Conservation (phyloP, 2,113 vertebrate genomes). For the Pachypanchax playfairii region DNA sequence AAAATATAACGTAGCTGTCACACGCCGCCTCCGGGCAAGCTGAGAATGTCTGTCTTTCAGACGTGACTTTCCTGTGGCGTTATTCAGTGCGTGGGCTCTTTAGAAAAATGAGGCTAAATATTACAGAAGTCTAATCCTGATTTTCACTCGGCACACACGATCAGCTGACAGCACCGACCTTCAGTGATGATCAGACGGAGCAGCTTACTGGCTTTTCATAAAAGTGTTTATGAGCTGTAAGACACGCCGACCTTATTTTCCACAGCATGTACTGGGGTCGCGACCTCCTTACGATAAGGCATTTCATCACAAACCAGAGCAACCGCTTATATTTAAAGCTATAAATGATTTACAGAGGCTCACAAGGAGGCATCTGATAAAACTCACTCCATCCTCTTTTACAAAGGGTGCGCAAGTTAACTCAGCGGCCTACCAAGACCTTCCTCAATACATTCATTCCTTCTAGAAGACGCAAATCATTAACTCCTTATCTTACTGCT, state of each 20-base stretch:
- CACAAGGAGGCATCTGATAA: conserved; percentile 49
- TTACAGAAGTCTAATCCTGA: conserved; percentile 17
- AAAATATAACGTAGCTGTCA: conserved; percentile 18
- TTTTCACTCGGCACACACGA: conserved; percentile 14
- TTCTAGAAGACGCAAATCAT: conserved; percentile 65
- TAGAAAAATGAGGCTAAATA: conserved; percentile 29
- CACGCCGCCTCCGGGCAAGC: conserved; percentile 6
- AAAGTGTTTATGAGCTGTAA: conserved; percentile 45
- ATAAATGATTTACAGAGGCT: conserved; percentile 67
- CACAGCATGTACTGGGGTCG: conserved; percentile 27
- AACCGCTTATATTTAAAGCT: conserved; percentile 40
- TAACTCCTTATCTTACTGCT: conserved; percentile 70
- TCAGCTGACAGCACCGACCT: conserved; percentile 31
- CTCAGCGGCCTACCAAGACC: conserved; percentile 22
- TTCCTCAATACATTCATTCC: conserved; percentile 45
- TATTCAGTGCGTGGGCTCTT: conserved; percentile 3
- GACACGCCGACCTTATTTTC: conserved; percentile 48
- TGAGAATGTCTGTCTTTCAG: conserved; percentile 35
- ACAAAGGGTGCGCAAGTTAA: conserved; percentile 25
- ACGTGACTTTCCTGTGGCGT: conserved; percentile 12
- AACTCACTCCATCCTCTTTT: conserved; percentile 24
- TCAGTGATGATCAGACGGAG: conserved; percentile 23
- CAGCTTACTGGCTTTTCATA: conserved; percentile 31
- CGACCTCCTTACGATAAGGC: conserved; percentile 45
- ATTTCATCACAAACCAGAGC: conserved; percentile 49